Evolutionary conservation across 1,140 invertebrate genomes (phyloP).

Genomic region (Acromyrmex heyeri): DNA sequence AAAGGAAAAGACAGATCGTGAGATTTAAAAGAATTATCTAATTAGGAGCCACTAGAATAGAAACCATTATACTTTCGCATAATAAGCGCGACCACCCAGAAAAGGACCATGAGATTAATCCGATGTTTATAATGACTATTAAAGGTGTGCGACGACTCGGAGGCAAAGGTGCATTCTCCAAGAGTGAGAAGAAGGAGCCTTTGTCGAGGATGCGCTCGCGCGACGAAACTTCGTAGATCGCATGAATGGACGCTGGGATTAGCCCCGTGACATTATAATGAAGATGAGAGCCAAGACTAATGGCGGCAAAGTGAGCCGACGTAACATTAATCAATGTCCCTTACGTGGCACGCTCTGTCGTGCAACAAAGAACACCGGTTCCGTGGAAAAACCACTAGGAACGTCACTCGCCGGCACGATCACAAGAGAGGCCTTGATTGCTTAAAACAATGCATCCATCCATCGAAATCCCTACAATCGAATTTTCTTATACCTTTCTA

Average conservation of each 20-base stretch:
- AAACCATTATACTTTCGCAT: conserved; percentile 5
- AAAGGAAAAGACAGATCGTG: background rate
- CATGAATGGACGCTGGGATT: conserved; percentile 71
- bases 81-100: conserved; percentile 40
- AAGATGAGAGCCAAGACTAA: conserved; percentile 78
- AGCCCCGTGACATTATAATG: conserved; percentile 75
- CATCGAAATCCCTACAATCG: background rate
- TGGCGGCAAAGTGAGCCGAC: conserved; percentile 73
- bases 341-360: conserved; percentile 52
- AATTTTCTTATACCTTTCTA: background rate
- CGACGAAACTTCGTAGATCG: conserved; percentile 62
- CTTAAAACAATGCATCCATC: conserved; percentile 38
- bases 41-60: conserved; percentile 15
- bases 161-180: conserved; percentile 32
- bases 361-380: conserved; percentile 63
- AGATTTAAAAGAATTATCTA: background rate
- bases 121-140: conserved; percentile 62
- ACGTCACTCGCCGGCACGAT: conserved; percentile 65
- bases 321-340: conserved; percentile 77
- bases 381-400: conserved; percentile 55
- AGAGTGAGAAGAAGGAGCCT: conserved; percentile 30
- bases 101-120: conserved; percentile 47
- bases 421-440: conserved; percentile 60
- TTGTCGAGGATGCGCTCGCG: conserved; percentile 55
- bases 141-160: conserved; percentile 41